Percentiles rank a stretch among this genome's conserved stretches.
These are phyloP conservation scores for Andrena flavipes DNA, from an alignment of 2,888 invertebrate genomes.

Conservation along the genomic window DNA sequence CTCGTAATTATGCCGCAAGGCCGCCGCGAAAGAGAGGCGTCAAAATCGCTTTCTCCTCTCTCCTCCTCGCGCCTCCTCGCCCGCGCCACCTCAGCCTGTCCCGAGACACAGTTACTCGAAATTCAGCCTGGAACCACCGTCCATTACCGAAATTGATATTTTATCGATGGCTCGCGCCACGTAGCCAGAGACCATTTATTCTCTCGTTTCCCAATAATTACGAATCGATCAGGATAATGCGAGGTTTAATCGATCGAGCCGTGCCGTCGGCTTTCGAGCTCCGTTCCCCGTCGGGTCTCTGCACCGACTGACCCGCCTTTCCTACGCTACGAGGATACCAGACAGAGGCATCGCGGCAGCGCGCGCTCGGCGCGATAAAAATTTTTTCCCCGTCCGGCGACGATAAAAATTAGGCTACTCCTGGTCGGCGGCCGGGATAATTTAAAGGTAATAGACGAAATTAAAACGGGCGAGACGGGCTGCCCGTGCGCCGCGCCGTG, in stretches of 20 bases:
- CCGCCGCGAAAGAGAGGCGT: constrained; percentile 80
- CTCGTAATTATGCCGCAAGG: constrained; percentile 80
- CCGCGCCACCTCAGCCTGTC: constrained; percentile 29
- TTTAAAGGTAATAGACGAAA: constrained; percentile 57
- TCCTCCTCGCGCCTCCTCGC: constrained; percentile 19
- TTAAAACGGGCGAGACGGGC: constrained; percentile 40
- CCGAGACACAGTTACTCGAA: constrained; percentile 18
- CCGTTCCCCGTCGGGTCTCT: neutral
- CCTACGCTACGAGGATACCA: too few species aligned
- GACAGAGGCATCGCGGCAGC: neutral
- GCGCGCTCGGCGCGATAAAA: constrained; percentile 15
- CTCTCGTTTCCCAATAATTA: constrained; percentile 82
- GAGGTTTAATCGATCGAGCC: constrained; percentile 60
- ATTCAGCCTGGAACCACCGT: constrained; percentile 50
- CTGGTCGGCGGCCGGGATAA: constrained; percentile 43
- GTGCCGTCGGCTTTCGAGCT: neutral
- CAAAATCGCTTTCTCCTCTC: constrained; percentile 79
- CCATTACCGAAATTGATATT: constrained; percentile 84
- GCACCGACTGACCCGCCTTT: neutral
- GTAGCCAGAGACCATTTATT: constrained; percentile 75
- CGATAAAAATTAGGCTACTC: constrained; percentile 56
- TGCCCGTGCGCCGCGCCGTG: constrained; percentile 2
- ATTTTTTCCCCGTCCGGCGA: constrained; percentile 4
- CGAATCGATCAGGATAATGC: constrained; percentile 81
- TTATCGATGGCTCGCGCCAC: constrained; percentile 78